Conservation (phyloP, 2,113 vertebrate species). For the Syrmaticus mikado region DNA sequence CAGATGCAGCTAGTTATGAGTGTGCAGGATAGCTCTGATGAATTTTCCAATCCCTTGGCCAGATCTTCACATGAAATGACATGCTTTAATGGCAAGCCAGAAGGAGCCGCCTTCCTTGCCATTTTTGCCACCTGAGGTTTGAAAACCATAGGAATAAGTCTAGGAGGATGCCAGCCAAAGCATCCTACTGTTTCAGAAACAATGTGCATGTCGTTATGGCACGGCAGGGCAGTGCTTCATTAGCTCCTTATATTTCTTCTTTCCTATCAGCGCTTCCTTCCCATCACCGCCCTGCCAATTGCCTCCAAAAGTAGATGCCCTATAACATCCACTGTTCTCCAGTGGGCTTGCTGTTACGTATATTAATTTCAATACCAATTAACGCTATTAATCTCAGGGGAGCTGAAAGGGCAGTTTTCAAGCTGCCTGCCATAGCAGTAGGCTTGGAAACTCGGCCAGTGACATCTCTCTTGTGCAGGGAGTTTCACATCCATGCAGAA, state of each 20-base stretch:
- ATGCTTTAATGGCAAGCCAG: background rate
- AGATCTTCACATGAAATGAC: background rate
- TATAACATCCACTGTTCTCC: background rate
- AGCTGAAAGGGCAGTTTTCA: background rate
- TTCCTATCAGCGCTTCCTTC: background rate
- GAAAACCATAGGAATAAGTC: background rate
- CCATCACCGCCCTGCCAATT: background rate
- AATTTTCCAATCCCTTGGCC: background rate
- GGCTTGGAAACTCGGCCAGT: background rate
- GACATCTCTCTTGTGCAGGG: background rate
- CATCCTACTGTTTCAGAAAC: background rate
- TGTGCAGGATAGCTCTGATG: background rate
- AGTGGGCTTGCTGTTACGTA: background rate
- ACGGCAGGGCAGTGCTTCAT: background rate
- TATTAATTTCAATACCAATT: background rate
- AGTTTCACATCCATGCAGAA: background rate
- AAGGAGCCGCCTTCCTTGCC: background rate
- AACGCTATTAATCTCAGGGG: background rate
- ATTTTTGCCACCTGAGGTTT: conserved; percentile 12
- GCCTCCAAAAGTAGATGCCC: background rate
- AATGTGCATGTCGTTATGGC: background rate
- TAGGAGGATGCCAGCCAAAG: conserved; percentile 15
- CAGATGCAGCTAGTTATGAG: background rate
- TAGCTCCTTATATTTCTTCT: background rate
- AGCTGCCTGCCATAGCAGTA: background rate